Evolutionary conservation across 2,113 vertebrate genomes (phyloP).

Genomic region (Istiophorus platypterus): DNA sequence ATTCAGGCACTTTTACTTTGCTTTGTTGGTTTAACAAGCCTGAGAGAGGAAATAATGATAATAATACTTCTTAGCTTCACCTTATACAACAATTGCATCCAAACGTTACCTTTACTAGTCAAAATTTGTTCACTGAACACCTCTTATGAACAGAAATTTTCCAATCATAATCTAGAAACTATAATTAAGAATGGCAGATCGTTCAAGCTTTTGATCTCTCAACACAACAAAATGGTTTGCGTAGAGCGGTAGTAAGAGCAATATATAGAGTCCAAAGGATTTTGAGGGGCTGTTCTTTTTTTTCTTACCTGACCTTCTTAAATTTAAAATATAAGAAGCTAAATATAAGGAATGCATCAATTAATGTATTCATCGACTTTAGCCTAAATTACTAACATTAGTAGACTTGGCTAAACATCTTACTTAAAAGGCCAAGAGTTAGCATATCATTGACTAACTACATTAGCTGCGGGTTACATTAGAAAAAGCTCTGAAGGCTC

Average conservation of each 20-base stretch:
- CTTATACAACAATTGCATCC: background rate
- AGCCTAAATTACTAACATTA: too few species aligned
- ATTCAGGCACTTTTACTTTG: background rate
- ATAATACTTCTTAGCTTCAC: background rate
- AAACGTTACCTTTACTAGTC: background rate
- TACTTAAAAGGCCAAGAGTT: too few species aligned
- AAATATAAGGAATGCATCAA: background rate
- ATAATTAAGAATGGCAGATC: background rate
- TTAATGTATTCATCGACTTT: too few species aligned
- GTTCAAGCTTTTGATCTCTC: background rate
- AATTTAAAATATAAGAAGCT: background rate
- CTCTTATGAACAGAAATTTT: background rate
- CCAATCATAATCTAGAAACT: background rate
- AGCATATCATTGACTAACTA: too few species aligned
- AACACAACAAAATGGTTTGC: background rate
- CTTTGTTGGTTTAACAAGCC: too few species aligned
- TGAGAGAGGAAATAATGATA: background rate
- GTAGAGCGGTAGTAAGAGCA: too few species aligned
- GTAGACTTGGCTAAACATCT: too few species aligned
- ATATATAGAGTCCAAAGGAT: background rate
- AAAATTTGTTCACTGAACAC: background rate
- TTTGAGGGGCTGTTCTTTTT: background rate
- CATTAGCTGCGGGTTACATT: background rate
- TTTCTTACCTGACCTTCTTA: background rate
- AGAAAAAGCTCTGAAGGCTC: background rate